A percentile compares a stretch with the other conserved stretches of the same genome.
Conservation (phyloP, 2,888 invertebrate species). For the Sisyra nigra region DNA sequence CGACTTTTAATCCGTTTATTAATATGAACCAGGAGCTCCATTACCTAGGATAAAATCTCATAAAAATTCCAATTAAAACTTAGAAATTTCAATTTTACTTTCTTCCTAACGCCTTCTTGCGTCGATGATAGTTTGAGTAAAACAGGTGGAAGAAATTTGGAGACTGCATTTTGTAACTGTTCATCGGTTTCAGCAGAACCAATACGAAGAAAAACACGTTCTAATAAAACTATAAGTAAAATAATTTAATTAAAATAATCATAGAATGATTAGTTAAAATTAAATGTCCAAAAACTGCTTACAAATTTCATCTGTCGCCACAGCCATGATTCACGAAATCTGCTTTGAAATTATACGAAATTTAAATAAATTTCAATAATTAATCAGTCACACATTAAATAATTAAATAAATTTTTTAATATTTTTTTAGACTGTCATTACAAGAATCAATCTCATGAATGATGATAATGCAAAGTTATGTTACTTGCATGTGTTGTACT, state of each 20-base stretch:
- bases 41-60: conserved; percentile 41
- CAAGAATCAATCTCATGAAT: not conserved
- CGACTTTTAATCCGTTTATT: conserved; percentile 80
- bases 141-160: conserved; percentile 73
- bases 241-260: conserved; percentile 9
- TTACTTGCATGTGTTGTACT: no score
- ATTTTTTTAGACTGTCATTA: not conserved
- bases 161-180: conserved; percentile 65
- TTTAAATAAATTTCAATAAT: not conserved
- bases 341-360: not conserved
- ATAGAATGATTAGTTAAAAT: not conserved
- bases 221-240: conserved; percentile 61
- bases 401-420: not conserved
- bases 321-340: conserved; percentile 14
- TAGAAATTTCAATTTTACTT: conserved; percentile 17
- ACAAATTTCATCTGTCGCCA: conserved; percentile 17
- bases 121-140: conserved; percentile 78
- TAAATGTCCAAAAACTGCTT: conserved; percentile 11
- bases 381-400: not conserved
- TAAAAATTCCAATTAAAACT: not conserved
- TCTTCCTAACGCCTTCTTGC: conserved; percentile 60
- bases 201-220: conserved; percentile 74
- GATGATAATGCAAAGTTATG: no score
- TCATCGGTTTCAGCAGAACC: conserved; percentile 84
- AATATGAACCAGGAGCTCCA: conserved; percentile 82